phyloP scores from a whole-genome alignment of 2,797 vertebrate species.

The Miichthys miiuy region DNA sequence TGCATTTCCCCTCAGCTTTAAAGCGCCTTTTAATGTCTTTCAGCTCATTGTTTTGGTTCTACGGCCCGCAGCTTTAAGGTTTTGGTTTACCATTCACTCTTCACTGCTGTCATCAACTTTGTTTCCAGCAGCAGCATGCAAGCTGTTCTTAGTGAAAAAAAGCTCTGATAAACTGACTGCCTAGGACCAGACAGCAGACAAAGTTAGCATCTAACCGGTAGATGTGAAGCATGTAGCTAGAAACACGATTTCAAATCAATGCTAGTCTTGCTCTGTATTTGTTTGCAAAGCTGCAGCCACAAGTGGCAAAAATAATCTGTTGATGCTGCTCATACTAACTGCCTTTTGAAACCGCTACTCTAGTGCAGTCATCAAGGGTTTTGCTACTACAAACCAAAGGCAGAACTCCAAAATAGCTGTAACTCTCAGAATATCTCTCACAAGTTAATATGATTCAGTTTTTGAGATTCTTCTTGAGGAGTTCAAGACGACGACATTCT shows the following conservation, averaged over 20 bases:
- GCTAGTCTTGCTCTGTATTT: not conserved
- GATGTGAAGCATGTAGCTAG: not conserved
- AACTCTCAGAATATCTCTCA: slow-evolving; percentile 19
- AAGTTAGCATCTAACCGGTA: not conserved
- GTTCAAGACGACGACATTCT: not conserved
- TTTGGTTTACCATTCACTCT: too few species aligned
- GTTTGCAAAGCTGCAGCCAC: not conserved
- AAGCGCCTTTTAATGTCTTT: not conserved
- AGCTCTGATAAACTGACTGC: not conserved
- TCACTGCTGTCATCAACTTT: not conserved
- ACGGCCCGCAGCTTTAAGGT: not conserved
- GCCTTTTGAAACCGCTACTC: not conserved
- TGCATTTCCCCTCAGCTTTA: not conserved
- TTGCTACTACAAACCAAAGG: slow-evolving; percentile 9
- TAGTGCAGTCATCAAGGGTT: not conserved
- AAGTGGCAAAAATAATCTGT: slow-evolving; percentile 6
- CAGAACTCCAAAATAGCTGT: slow-evolving; percentile 20
- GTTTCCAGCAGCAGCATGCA: not conserved
- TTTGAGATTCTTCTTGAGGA: not conserved
- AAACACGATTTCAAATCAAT: not conserved
- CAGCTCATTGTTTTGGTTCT: slow-evolving; percentile 10
- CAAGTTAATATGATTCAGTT: not conserved
- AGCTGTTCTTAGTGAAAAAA: not conserved
- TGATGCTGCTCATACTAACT: slow-evolving; percentile 5
- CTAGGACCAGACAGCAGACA: not conserved